Evolutionary conservation across 2,113 vertebrate species (phyloP).

Genomic region (Stegostoma tigrinum): DNA sequence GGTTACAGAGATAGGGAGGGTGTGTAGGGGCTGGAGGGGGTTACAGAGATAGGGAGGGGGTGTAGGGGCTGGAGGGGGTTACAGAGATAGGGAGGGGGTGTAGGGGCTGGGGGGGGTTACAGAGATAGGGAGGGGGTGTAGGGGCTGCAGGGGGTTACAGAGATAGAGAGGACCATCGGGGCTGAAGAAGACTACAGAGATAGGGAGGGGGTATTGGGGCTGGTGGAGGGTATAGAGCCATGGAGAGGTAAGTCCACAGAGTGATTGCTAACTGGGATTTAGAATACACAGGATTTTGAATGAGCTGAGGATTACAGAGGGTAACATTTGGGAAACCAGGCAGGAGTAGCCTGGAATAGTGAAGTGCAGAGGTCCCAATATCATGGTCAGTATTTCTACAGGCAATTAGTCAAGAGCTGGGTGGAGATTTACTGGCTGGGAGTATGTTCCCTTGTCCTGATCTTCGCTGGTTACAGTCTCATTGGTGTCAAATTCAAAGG

Average conservation of each 20-base stretch:
- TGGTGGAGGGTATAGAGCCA: too few relatives aligned
- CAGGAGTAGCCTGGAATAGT: background rate
- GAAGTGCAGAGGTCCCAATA: background rate
- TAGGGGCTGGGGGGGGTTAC: background rate
- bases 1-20: too few relatives aligned
- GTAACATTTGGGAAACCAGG: background rate
- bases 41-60: too few relatives aligned
- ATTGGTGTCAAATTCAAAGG: background rate
- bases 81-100: background rate
- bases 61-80: too few relatives aligned
- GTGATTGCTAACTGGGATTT: background rate
- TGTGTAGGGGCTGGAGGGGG: too few relatives aligned
- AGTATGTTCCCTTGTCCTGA: background rate
- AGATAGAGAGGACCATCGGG: too few relatives aligned
- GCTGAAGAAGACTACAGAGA: background rate
- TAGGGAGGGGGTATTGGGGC: too few relatives aligned
- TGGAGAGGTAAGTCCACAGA: background rate
- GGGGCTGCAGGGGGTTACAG: too few relatives aligned
- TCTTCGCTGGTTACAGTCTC: background rate
- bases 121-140: too few relatives aligned
- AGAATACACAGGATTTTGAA: background rate
- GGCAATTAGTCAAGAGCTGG: background rate
- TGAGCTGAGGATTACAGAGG: background rate
- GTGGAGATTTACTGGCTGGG: background rate
- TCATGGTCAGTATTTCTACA: background rate